Conservation (phyloP, 2,113 vertebrate species). For the Tupaia chinensis region DNA sequence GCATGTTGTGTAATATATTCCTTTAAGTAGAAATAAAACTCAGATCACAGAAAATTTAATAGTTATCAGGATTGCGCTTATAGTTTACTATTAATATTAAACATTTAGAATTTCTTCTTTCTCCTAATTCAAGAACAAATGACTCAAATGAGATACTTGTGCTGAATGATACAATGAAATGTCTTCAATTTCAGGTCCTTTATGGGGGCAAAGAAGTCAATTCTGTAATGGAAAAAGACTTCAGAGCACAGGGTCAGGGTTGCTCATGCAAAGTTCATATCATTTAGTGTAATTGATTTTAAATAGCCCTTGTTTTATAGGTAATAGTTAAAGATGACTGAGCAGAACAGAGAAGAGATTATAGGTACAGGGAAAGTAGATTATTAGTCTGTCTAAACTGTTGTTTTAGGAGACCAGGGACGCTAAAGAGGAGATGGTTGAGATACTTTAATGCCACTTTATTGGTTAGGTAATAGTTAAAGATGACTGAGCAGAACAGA, state of each 20-base stretch:
- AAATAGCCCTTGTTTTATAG: constrained; percentile 54
- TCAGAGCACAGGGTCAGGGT: constrained; percentile 9
- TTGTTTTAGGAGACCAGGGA: not conserved
- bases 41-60: not conserved
- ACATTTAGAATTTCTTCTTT: not conserved
- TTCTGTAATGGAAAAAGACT: constrained; percentile 24
- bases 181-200: constrained; percentile 41
- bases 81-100: not conserved
- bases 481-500: constrained; percentile 19
- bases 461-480: constrained; percentile 10
- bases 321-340: not conserved
- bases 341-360: constrained; percentile 3
- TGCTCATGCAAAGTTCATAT: constrained; percentile 37
- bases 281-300: constrained; percentile 61
- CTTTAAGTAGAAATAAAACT: not conserved
- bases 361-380: not conserved
- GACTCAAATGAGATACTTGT: constrained; percentile 12
- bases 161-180: constrained; percentile 19
- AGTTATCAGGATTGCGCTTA: not conserved
- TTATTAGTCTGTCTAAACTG: not conserved
- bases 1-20: not conserved
- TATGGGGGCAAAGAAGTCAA: constrained; percentile 49
- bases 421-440: not conserved
- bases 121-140: not conserved
- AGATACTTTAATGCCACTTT: not conserved